A percentile compares a stretch with the other conserved stretches of the same genome.
These are phyloP conservation scores for Endomychus coccineus DNA, from an alignment of 2,888 invertebrate genomes.

Conservation along the genomic window DNA sequence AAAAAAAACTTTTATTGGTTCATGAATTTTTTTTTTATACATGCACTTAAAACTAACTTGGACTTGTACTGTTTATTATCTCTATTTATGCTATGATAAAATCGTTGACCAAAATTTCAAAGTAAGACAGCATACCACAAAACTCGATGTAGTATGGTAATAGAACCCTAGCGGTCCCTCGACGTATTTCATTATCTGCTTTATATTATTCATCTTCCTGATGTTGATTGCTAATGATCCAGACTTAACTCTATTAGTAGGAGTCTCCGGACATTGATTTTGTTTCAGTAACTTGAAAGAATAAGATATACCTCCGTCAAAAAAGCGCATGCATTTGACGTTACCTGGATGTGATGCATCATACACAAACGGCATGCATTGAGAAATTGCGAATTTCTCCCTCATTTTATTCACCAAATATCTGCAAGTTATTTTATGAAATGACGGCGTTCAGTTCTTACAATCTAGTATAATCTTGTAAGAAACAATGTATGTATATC, in stretches of 20 bases:
- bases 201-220: not conserved
- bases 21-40: conserved; percentile 4
- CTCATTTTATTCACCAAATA: not conserved
- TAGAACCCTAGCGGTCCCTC: not conserved
- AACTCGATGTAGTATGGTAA: not conserved
- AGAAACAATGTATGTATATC: not conserved
- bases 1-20: conserved; percentile 1
- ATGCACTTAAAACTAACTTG: conserved; percentile 6
- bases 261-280: not conserved
- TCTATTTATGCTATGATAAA: not conserved
- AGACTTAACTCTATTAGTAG: not conserved
- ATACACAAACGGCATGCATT: not conserved
- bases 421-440: conserved; percentile 1
- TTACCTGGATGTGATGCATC: conserved; percentile 1
- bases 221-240: not conserved
- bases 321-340: not conserved
- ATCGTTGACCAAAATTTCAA: not conserved
- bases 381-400: not conserved
- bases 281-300: not conserved
- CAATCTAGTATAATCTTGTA: not conserved
- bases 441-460: not conserved
- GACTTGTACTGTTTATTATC: conserved; percentile 10
- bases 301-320: not conserved
- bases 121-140: not conserved
- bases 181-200: not conserved